Evolutionary conservation across 2,888 invertebrate genomes (phyloP).

Genomic region (Helleia helle): DNA sequence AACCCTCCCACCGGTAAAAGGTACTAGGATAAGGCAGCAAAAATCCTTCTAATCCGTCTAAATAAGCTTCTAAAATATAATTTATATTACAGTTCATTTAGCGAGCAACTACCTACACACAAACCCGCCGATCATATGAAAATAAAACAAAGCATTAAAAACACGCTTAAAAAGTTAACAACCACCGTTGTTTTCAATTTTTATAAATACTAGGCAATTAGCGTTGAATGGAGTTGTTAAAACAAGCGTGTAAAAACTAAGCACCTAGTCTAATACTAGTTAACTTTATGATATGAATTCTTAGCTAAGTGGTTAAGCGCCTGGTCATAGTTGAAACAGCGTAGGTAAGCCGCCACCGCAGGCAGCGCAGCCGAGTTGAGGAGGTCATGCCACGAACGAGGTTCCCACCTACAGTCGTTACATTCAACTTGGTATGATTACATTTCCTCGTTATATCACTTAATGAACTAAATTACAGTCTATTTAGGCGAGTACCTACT

Average conservation of each 20-base stretch:
- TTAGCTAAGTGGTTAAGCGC: conserved; percentile 30
- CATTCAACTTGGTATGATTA: conserved; percentile 18
- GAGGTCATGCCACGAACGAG: conserved; percentile 14
- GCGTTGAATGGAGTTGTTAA: conserved; percentile 12
- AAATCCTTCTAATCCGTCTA: too few relatives aligned
- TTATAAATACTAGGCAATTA: conserved; percentile 12
- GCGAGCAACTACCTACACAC: too few relatives aligned
- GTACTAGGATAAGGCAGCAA: too few relatives aligned
- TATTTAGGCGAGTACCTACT: conserved; percentile 22
- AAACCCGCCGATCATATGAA: too few relatives aligned
- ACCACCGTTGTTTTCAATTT: conserved; percentile 9
- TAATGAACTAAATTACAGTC: conserved; percentile 30
- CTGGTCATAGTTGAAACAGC: conserved; percentile 20
- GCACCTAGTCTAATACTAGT: conserved; percentile 20
- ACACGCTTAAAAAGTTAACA: background rate
- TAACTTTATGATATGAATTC: conserved; percentile 25
- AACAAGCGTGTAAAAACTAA: conserved; percentile 19
- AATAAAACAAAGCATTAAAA: background rate
- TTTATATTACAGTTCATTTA: too few relatives aligned
- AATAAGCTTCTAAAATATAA: too few relatives aligned
- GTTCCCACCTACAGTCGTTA: conserved; percentile 9
- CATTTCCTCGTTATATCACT: conserved; percentile 28
- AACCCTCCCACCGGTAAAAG: too few relatives aligned
- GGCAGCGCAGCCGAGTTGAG: conserved; percentile 18
- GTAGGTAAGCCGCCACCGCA: conserved; percentile 14